Conservation (phyloP, 2,113 vertebrate genomes). For the Xiphophorus maculatus region DNA sequence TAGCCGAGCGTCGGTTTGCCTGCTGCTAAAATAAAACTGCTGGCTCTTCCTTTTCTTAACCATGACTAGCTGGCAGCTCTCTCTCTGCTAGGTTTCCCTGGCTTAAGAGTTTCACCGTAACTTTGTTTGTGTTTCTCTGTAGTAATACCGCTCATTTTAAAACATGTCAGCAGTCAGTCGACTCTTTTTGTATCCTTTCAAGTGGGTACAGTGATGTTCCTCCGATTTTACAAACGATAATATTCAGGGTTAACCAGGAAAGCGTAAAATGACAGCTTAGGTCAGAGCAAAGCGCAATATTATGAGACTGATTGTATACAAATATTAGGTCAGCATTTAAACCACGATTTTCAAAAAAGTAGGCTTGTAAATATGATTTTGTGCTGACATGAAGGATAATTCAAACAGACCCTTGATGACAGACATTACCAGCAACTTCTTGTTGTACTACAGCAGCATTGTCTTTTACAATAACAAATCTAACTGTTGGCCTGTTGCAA, state of each 20-base stretch:
- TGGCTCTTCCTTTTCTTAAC: conserved; percentile 68
- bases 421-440: too few relatives aligned
- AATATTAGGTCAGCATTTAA: neutral
- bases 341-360: neutral
- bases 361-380: too few relatives aligned
- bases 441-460: too few relatives aligned
- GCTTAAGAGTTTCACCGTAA: neutral
- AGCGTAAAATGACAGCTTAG: neutral
- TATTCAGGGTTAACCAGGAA: neutral
- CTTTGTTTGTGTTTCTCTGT: neutral
- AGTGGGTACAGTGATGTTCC: neutral
- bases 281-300: neutral
- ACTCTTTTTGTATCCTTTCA: neutral
- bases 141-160: neutral
- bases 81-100: conserved; percentile 25
- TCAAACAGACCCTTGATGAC: too few relatives aligned
- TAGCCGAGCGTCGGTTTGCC: conserved; percentile 66
- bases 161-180: neutral
- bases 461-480: too few relatives aligned
- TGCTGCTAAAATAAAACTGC: conserved; percentile 73
- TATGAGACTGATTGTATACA: neutral
- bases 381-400: too few relatives aligned
- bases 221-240: neutral
- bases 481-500: too few relatives aligned
- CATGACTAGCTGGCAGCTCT: conserved; percentile 57